Base-by-base conservation (phyloP, 2,797 vertebrate genomes). In the Eremophila alpestris region DNA sequence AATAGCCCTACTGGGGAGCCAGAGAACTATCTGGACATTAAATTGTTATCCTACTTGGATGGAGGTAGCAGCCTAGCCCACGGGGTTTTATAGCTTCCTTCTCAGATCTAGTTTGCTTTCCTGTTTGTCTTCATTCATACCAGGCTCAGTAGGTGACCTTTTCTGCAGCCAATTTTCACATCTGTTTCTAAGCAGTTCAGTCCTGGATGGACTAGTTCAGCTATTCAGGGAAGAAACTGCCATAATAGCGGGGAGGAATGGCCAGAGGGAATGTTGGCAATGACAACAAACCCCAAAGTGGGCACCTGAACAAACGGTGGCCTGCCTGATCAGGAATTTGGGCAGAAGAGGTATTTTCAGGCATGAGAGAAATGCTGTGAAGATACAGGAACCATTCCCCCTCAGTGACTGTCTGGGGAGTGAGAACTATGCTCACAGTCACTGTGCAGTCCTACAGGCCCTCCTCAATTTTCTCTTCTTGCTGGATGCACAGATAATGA, bases 131-230 rank as follows among this genome's bases (percentile, higher is more conserved):
- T 95, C 90, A 49, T 84, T 95, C 93, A 82, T 95, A 93, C 93
- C 90, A 94, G 85, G 85, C 93, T 89, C 92, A 96, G 93, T 95
- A 96, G 96, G 94, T 96, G 94, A 96, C 87, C 82, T 91, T 83
- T 82, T 59, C 94, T 82, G 52, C 78, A 92, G 95, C 96, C 94
- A 96, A 87, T 93, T 95, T 95, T 87, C 92, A 96, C 95, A 95
- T 96, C 96, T 96, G 95, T 95, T 96, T 94, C 89, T 79, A 29
- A 87, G 81, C 52, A 82, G 24, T 70, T 87, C 60, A 38, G 64
- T 70, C 64, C 71, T 85, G 88, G 67, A 79, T 2, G 7, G 78
- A 59, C 48, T 73, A 74, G 71, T 89, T 94, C 38, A 83, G 60
- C 70, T 55, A 63, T 59, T 85, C 22, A 41, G 55, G 38, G 71